phyloP scores from a whole-genome alignment of 2,113 vertebrate species.

The Clarias gariepinus region DNA sequence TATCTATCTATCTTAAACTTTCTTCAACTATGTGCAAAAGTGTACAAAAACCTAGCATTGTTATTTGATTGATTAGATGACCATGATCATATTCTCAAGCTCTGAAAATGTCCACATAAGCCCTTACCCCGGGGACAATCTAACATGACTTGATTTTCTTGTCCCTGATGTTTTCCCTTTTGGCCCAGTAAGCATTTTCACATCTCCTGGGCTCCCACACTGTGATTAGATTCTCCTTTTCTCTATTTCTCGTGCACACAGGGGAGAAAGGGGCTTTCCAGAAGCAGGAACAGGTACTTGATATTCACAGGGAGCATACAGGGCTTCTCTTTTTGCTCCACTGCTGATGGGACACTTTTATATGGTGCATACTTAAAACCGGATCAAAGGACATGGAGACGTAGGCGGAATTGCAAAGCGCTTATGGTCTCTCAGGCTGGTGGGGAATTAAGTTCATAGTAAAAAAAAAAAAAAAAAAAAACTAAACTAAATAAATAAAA shows the following conservation, averaged over 20 bases:
- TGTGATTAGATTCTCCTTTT: slow-evolving; percentile 48
- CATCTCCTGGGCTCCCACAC: slow-evolving; percentile 44
- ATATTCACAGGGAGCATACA: slow-evolving; percentile 69
- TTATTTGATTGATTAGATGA: neutral
- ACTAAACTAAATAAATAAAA: no score
- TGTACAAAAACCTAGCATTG: neutral
- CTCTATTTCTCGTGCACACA: neutral
- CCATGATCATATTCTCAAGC: neutral
- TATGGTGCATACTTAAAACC: slow-evolving; percentile 68
- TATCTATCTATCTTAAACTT: neutral
- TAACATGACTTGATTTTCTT: slow-evolving; percentile 49
- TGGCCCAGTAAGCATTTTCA: slow-evolving; percentile 48
- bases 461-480: neutral
- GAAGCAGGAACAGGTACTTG: slow-evolving; percentile 63
- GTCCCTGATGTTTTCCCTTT: slow-evolving; percentile 44
- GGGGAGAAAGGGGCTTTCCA: slow-evolving; percentile 51
- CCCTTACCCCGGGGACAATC: neutral
- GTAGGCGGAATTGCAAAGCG: slow-evolving; percentile 37
- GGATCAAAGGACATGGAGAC: slow-evolving; percentile 61
- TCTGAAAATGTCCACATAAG: neutral
- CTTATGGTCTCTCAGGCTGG: neutral
- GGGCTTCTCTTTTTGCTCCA: slow-evolving; percentile 67
- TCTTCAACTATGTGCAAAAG: neutral
- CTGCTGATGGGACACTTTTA: slow-evolving; percentile 73
- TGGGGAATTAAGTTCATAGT: neutral